These are phyloP conservation scores for Limnephilus lunatus DNA, from an alignment of 2,888 invertebrate species.

Conservation along the genomic window DNA sequence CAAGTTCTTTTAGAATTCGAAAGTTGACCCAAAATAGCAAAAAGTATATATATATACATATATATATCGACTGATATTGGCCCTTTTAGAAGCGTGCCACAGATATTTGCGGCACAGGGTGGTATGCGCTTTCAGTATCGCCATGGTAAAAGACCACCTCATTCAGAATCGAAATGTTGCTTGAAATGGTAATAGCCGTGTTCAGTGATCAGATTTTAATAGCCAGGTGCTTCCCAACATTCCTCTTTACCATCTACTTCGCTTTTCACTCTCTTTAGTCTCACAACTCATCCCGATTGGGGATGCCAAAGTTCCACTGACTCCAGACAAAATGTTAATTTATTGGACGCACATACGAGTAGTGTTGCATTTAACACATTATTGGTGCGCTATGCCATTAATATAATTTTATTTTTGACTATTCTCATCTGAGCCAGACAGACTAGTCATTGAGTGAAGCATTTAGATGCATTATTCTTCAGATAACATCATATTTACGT, in stretches of 20 bases:
- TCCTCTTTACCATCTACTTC: neutral
- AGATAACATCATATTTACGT: neutral
- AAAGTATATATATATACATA: no score
- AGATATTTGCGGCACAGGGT: no score
- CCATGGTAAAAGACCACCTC: no score
- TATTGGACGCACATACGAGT: neutral
- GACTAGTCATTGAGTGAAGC: neutral
- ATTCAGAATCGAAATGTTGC: no score
- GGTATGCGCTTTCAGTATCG: no score
- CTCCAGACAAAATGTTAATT: neutral
- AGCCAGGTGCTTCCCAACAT: neutral
- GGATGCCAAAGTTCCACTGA: neutral
- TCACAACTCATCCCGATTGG: neutral
- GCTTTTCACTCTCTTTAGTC: no score
- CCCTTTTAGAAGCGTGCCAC: no score
- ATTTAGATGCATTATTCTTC: neutral
- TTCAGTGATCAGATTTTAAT: neutral
- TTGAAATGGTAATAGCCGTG: no score
- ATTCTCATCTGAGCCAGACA: neutral
- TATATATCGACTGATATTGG: no score
- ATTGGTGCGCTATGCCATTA: neutral
- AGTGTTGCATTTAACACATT: neutral
- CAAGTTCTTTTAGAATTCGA: no score
- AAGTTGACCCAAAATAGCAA: no score
- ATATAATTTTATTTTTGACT: neutral